A percentile compares a stretch with the other conserved stretches of the same genome.
Evolutionary conservation across 2,113 vertebrate genomes (phyloP).

Genomic region (Archilochus colubris): DNA sequence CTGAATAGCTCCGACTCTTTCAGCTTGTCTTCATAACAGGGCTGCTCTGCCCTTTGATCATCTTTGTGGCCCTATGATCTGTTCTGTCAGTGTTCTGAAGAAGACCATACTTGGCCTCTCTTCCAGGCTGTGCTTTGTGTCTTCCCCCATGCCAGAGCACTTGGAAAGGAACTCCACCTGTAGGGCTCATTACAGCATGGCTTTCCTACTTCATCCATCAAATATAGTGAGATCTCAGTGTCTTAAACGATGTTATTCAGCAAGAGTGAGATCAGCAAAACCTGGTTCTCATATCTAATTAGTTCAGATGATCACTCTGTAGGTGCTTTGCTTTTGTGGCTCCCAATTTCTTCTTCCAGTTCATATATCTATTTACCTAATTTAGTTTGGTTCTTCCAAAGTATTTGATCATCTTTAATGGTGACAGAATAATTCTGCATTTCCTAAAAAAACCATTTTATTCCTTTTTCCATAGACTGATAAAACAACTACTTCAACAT

Average conservation of each 20-base stretch:
- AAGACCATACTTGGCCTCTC: too few relatives aligned
- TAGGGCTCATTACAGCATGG: background rate
- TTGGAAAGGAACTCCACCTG: too few relatives aligned
- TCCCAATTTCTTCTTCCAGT: conserved; percentile 1
- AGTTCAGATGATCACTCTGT: background rate
- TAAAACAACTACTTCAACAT: background rate
- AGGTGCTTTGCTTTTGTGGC: background rate
- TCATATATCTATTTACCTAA: background rate
- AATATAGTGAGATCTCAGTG: background rate
- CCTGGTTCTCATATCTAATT: background rate
- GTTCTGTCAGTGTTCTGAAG: too few relatives aligned
- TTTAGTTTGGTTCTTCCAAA: background rate
- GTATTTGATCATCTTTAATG: background rate
- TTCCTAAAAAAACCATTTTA: background rate
- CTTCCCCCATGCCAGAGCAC: background rate
- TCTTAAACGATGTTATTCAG: too few relatives aligned
- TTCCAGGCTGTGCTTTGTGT: too few relatives aligned
- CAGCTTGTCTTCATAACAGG: too few relatives aligned
- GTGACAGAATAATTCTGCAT: background rate
- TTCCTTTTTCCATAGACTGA: background rate
- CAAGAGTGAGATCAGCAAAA: too few relatives aligned
- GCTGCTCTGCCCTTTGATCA: too few relatives aligned
- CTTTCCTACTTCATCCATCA: background rate
- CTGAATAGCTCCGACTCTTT: too few relatives aligned
- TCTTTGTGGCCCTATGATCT: too few relatives aligned